These are phyloP conservation scores for Cinclus cinclus DNA, from an alignment of 2,113 vertebrate species.

Conservation along the genomic window DNA sequence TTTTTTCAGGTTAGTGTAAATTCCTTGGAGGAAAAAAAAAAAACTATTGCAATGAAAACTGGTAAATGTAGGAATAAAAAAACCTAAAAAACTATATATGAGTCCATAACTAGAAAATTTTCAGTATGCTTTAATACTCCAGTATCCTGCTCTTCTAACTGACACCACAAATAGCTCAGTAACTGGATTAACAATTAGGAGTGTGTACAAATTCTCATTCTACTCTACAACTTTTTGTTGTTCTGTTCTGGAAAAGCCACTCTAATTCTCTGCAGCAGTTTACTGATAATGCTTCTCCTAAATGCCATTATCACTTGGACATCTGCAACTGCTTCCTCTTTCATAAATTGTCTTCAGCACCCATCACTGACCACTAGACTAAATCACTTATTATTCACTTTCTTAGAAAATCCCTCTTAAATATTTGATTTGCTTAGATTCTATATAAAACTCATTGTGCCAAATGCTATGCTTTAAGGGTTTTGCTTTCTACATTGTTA, in stretches of 20 bases:
- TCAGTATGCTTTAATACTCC: neutral
- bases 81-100: neutral
- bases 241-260: slow-evolving; percentile 23
- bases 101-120: neutral
- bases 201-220: neutral
- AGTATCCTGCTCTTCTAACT: neutral
- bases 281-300: neutral
- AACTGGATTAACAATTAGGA: neutral
- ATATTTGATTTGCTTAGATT: neutral
- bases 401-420: neutral
- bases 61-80: neutral
- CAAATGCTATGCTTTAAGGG: neutral
- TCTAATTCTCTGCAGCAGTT: slow-evolving; percentile 41
- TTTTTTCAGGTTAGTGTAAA: neutral
- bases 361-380: neutral
- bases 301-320: neutral
- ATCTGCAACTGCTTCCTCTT: neutral
- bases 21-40: neutral
- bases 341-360: neutral
- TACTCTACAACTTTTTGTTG: slow-evolving; percentile 12
- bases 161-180: neutral
- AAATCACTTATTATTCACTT: neutral
- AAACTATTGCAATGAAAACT: neutral
- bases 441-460: neutral
- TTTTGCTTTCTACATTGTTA: neutral